Evolutionary conservation across 2,113 vertebrate genomes (phyloP), one percentile per base, ranked within the genome.

Genomic region (Gymnocephalus cernua): DNA sequence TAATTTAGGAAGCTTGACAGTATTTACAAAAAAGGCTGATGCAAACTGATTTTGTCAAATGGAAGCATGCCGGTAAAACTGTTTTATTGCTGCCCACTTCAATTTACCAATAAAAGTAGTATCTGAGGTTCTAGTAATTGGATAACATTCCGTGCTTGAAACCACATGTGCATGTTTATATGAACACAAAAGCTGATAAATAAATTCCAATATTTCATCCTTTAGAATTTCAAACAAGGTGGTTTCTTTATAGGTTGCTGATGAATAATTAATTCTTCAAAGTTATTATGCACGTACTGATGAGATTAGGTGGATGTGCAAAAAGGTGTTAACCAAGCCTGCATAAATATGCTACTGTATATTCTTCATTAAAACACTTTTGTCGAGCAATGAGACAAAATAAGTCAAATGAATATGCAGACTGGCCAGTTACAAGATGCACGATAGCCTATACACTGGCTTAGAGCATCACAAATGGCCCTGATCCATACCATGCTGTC

Each of bases 131-230:
- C 38, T 9, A 0, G 6, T 13, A 3, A 54, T 10, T 59, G 45
- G 53, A 14, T 56, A 23, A 13, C 7, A 72, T 27, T 48, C 2
- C 21, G 54, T 85, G 69, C 51, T 59, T 23, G 47, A 85, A 81
- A 62, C 53, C 59, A 72, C 71, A 6, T 9, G 45, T 15, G 23
- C 0, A 65, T 48, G 11, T 23, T 62, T 41, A 57, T 41, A 38
- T 29, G 12, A 45, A 50, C n/a, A 66, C 62, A 78, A 78, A 70
- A 14, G 10, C 21, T 19, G 7, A 9, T 56, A 0, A 66, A 35
- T 8, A 69, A 29, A 45, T 19, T 64, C 11, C 0, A 32, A 7
- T 16, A 21, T 64, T 19, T 23, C 3, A 54, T 54, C 2, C 14
- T 35, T 35, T 1, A 11, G 11, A 50, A 65, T 45, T 41, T 32